Evolutionary conservation across 2,797 vertebrate species (phyloP), one percentile per base, ranked within the genome.

Genomic region (Myotis pilosus): DNA sequence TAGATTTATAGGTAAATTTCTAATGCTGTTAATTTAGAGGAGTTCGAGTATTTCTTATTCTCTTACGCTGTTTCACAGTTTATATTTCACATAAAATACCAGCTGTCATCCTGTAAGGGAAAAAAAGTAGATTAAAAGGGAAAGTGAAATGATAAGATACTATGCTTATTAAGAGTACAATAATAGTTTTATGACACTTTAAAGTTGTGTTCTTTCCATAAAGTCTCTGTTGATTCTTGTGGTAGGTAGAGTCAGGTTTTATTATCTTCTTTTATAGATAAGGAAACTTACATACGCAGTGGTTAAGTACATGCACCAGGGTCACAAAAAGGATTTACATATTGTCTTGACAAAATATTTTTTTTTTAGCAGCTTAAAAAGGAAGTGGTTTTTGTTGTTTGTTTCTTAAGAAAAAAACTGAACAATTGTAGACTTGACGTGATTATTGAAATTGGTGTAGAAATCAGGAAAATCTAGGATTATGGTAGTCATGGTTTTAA

Each of bases 381-480:
- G 66, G 66, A 78, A 82, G 6, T 55, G 19, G 30, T 51, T 41
- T 19, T 84, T n/a, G 62, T 66, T 88, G 33, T 75, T 88, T 85
- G 30, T 94, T 96, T 78, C 36, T 38, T 66, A 13, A 71, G 51
- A 22, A 53, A 82, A 82, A 75, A 86, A 7, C 3, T 11, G 9
- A 82, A 75, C 51, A 82, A 3, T 62, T 90, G 7, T 92, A 92
- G 71, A 25, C 23, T 68, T 82, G 82, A 51, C 82, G 23, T 89
- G 71, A 22, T 89, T 62, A 79, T 23, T 88, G 87, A 91, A 94
- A 80, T 84, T 78, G 33, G 5, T 91, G 15, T 53, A 30, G 23
- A 85, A 93, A 87, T 93, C 17, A 94, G 33, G 22, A 95, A 90
- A 90, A 87, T 44, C 28, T 71, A 89, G 66, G 28, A 82, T 62